phyloP scores from a whole-genome alignment of 2,113 vertebrate species.

The Oriolus oriolus region DNA sequence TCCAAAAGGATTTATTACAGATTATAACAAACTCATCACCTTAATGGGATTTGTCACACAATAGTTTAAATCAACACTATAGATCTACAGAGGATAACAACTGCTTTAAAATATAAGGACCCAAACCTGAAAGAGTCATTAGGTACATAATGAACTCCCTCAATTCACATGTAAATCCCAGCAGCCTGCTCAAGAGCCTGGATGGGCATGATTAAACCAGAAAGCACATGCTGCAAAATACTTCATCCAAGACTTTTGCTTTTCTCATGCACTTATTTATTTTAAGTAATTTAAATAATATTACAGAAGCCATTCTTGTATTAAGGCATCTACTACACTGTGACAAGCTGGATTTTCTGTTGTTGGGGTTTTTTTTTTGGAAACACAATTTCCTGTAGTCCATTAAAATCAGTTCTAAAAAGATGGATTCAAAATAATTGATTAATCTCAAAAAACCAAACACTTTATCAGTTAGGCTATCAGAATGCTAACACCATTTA shows the following conservation, averaged over 20 bases:
- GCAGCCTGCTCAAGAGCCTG: background rate
- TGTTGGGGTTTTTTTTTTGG: background rate
- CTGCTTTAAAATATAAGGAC: background rate
- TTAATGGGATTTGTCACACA: background rate
- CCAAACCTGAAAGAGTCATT: background rate
- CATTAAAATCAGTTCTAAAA: background rate
- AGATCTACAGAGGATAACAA: background rate
- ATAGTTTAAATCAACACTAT: background rate
- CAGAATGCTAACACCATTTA: background rate
- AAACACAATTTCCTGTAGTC: background rate
- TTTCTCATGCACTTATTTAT: background rate
- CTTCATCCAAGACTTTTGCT: background rate
- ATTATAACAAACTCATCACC: background rate
- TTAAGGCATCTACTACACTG: background rate
- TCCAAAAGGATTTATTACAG: background rate
- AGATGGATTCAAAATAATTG: background rate
- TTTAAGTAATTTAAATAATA: background rate
- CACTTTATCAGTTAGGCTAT: background rate
- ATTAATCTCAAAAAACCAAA: background rate
- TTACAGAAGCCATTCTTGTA: background rate
- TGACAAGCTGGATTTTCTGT: background rate
- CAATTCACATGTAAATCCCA: background rate
- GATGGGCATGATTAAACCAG: background rate
- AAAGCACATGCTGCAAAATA: background rate
- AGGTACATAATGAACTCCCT: background rate